phyloP scores from a whole-genome alignment of 2,797 vertebrate species.

The Sebastes goodei region DNA sequence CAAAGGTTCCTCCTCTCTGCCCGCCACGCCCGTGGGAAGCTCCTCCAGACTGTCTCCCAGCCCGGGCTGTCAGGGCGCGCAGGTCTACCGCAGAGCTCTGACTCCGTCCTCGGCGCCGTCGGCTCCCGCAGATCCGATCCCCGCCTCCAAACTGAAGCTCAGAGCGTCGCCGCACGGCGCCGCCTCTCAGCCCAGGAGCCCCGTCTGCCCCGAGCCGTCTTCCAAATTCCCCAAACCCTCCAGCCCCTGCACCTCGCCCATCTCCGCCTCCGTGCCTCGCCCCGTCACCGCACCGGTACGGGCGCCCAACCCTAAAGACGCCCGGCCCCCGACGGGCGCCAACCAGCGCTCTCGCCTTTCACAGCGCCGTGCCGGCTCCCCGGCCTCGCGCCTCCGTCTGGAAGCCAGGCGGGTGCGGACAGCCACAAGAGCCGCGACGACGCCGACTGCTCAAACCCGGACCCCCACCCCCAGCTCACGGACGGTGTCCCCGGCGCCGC shows the following conservation, averaged over 20 bases:
- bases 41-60: conserved; percentile 38
- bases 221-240: conserved; percentile 77
- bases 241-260: conserved; percentile 54
- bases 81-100: conserved; percentile 40
- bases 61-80: neutral
- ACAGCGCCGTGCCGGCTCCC: conserved; percentile 73
- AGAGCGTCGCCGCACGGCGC: conserved; percentile 35
- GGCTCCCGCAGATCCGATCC: neutral
- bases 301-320: conserved; percentile 35
- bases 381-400: conserved; percentile 67
- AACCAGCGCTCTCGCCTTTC: conserved; percentile 65
- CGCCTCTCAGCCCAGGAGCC: conserved; percentile 76
- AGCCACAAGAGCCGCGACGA: neutral
- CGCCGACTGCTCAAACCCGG: conserved; percentile 12
- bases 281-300: conserved; percentile 35
- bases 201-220: conserved; percentile 80
- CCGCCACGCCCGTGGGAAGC: conserved; percentile 43
- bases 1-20: conserved; percentile 65
- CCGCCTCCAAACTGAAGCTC: conserved; percentile 67
- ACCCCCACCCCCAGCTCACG: conserved; percentile 40
- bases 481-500: conserved; percentile 35
- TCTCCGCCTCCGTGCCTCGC: conserved; percentile 47
- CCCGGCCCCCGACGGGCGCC: conserved; percentile 52
- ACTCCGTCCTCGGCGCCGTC: conserved; percentile 44
- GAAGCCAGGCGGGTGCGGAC: conserved; percentile 61